A percentile compares a stretch with the other conserved stretches of the same genome.
Evolutionary conservation across 2,113 vertebrate species (phyloP).

Genomic region (Hemichromis elongatus): DNA sequence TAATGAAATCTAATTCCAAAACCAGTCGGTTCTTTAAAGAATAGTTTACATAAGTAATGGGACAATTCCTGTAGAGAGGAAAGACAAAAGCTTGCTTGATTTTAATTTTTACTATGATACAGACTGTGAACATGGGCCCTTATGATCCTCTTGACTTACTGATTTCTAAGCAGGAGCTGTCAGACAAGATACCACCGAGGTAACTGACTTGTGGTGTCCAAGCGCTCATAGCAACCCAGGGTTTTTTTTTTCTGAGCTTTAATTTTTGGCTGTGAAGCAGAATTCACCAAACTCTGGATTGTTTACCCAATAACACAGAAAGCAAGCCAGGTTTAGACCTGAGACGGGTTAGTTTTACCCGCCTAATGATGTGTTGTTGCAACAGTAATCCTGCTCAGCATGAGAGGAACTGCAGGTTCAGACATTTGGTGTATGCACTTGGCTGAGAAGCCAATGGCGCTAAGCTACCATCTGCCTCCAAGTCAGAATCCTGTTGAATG

Average conservation of each 20-base stretch:
- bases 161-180: background rate
- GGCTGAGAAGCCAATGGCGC: background rate
- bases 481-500: background rate
- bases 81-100: background rate
- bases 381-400: background rate
- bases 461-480: background rate
- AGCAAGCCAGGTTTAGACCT: background rate
- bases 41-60: background rate
- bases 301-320: background rate
- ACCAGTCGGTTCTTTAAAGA: background rate
- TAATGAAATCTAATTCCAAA: background rate
- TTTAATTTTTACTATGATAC: background rate
- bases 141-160: background rate
- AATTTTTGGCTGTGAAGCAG: background rate
- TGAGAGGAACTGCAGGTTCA: background rate
- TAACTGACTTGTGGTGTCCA: background rate
- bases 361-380: background rate
- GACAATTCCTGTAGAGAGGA: too few relatives aligned
- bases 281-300: background rate
- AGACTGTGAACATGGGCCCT: background rate
- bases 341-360: background rate
- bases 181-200: background rate
- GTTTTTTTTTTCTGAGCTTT: background rate
- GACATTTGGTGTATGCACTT: background rate
- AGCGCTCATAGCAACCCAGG: background rate